A percentile compares a stretch with the other conserved stretches of the same genome.
phyloP scores from a whole-genome alignment of 1,140 invertebrate genomes.

The Holotrichia oblita region DNA sequence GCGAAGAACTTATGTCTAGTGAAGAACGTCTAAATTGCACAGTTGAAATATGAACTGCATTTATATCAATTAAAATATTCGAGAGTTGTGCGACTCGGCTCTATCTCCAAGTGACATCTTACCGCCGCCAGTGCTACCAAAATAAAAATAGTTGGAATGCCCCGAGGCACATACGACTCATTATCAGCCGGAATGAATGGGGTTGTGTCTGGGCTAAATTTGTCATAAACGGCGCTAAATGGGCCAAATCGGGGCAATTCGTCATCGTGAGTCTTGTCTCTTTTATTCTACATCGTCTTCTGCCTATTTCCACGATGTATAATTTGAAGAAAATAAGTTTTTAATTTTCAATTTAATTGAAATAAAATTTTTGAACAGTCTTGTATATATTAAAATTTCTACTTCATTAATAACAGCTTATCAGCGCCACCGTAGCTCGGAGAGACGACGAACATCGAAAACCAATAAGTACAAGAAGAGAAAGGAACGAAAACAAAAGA shows the following conservation, averaged over 20 bases:
- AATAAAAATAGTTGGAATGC: slow-evolving; percentile 17
- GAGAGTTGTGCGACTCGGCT: background rate
- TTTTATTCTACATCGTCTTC: background rate
- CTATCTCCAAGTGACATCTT: slow-evolving; percentile 11
- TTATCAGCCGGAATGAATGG: slow-evolving; percentile 11
- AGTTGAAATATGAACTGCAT: slow-evolving; percentile 17
- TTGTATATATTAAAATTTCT: background rate
- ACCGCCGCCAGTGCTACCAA: slow-evolving; percentile 9
- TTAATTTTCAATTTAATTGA: too few species aligned
- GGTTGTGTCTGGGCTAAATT: slow-evolving; percentile 40
- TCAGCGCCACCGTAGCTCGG: background rate
- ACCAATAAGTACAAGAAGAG: background rate
- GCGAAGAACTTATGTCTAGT: background rate
- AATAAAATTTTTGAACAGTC: background rate
- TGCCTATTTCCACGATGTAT: background rate
- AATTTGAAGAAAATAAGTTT: too few species aligned
- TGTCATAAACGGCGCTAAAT: slow-evolving; percentile 40
- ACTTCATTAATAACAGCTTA: slow-evolving; percentile 2
- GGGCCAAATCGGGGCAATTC: slow-evolving; percentile 35
- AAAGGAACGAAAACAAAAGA: slow-evolving; percentile 6
- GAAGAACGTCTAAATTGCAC: background rate
- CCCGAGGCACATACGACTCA: slow-evolving; percentile 1
- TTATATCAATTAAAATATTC: slow-evolving; percentile 22
- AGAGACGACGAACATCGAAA: background rate
- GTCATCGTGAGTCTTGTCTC: background rate